Evolutionary conservation across 2,888 invertebrate genomes (phyloP).

Genomic region (Cantharis flavilabris): DNA sequence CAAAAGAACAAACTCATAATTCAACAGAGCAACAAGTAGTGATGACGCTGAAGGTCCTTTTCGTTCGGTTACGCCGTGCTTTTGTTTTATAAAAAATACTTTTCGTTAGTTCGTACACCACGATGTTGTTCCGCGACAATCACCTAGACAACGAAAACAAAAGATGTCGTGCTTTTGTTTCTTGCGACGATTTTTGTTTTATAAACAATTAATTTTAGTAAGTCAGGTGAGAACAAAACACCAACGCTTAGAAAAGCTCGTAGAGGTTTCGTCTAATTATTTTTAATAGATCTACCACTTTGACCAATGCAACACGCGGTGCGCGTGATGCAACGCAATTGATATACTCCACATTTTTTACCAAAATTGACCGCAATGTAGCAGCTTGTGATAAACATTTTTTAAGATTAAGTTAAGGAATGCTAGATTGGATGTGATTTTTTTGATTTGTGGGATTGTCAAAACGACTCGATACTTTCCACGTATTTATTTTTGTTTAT

Average conservation of each 20-base stretch:
- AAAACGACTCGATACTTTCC: too few relatives aligned
- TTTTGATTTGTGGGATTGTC: too few relatives aligned
- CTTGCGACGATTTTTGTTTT: neutral
- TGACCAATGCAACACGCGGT: neutral
- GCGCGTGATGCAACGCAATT: neutral
- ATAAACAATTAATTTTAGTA: neutral
- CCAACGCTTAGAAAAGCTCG: neutral
- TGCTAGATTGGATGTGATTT: neutral
- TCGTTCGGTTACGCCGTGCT: neutral
- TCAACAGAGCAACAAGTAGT: constrained; percentile 62
- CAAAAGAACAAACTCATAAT: constrained; percentile 84
- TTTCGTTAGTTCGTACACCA: constrained; percentile 40
- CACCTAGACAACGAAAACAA: constrained; percentile 61
- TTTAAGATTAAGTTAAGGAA: neutral
- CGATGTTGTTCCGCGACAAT: constrained; percentile 58
- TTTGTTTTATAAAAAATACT: neutral
- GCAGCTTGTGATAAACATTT: neutral
- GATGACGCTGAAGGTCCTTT: neutral
- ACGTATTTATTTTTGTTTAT: too few relatives aligned
- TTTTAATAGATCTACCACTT: neutral
- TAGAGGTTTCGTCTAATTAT: neutral
- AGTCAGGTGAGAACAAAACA: neutral
- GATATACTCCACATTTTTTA: neutral
- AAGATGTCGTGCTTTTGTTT: too few relatives aligned
- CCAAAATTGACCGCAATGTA: neutral